Evolutionary conservation across 2,113 vertebrate genomes (phyloP).

Genomic region (Reinhardtius hippoglossoides): DNA sequence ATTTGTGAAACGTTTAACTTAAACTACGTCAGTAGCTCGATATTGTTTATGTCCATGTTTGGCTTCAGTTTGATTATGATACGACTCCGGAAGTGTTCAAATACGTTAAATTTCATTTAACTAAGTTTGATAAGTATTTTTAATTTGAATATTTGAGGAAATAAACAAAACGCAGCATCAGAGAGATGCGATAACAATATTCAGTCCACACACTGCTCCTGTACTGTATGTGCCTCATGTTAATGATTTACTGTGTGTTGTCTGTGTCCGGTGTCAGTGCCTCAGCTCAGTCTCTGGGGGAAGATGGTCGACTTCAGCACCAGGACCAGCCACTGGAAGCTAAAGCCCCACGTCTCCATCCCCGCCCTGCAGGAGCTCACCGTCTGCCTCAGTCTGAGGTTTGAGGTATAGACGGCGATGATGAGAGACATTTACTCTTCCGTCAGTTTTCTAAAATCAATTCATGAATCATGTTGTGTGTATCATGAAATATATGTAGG

Average conservation of each 20-base stretch:
- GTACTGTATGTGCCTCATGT: background rate
- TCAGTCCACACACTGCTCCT: background rate
- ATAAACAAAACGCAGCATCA: background rate
- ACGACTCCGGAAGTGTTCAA: too few species aligned
- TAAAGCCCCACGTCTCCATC: slow-evolving; percentile 67
- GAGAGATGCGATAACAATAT: too few species aligned
- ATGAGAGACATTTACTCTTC: background rate
- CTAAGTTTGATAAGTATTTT: too few species aligned
- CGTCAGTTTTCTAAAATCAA: background rate
- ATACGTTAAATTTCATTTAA: too few species aligned
- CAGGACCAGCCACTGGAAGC: slow-evolving; percentile 64
- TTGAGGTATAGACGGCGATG: slow-evolving; percentile 25
- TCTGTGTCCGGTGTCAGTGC: slow-evolving; percentile 22
- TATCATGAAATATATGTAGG: slow-evolving; percentile 23
- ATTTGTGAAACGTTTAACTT: too few species aligned
- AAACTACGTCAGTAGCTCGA: too few species aligned
- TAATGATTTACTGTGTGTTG: background rate
- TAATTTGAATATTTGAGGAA: background rate
- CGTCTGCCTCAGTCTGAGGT: slow-evolving; percentile 81
- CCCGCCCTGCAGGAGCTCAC: slow-evolving; percentile 83
- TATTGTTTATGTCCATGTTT: too few species aligned
- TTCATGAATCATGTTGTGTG: background rate
- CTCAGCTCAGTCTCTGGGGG: slow-evolving; percentile 78
- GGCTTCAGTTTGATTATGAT: too few species aligned
- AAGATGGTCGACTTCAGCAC: slow-evolving; percentile 77